These are phyloP conservation scores for Xestoiulus laeticollis DNA, from an alignment of 2,888 invertebrate genomes.

Conservation along the genomic window DNA sequence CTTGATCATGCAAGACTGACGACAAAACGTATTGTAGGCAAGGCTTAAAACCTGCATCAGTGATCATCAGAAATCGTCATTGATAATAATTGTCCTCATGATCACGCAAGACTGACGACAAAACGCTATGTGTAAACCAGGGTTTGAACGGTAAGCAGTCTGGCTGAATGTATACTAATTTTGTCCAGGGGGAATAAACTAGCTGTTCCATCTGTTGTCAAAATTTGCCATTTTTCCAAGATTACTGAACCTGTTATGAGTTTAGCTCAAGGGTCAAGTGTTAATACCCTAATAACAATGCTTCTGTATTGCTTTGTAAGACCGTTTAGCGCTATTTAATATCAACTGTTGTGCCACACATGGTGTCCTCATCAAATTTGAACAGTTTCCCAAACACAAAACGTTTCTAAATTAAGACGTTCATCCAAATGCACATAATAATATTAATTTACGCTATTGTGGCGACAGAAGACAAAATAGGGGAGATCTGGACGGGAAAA, in stretches of 20 bases:
- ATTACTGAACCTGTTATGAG: neutral
- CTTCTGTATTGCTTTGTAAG: neutral
- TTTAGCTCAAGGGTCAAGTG: neutral
- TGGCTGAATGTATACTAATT: too few species aligned
- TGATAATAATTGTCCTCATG: too few species aligned
- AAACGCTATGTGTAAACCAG: too few species aligned
- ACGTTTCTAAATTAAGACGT: neutral
- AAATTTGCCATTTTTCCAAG: neutral
- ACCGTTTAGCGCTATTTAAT: neutral
- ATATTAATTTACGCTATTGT: neutral
- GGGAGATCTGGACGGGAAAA: too few species aligned
- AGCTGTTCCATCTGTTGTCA: neutral
- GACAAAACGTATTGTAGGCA: too few species aligned
- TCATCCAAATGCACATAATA: neutral
- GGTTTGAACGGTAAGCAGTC: too few species aligned
- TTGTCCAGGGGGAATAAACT: neutral
- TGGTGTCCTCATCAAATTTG: neutral
- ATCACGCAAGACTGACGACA: too few species aligned
- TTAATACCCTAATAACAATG: neutral
- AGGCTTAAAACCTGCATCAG: too few species aligned
- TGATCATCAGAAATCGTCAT: too few species aligned
- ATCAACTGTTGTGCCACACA: neutral
- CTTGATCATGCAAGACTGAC: too few species aligned
- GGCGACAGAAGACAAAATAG: neutral
- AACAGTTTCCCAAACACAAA: neutral